Evolutionary conservation across 2,797 vertebrate species (phyloP), one percentile per base, ranked within the genome.

Genomic region (Pipistrellus nathusii): DNA sequence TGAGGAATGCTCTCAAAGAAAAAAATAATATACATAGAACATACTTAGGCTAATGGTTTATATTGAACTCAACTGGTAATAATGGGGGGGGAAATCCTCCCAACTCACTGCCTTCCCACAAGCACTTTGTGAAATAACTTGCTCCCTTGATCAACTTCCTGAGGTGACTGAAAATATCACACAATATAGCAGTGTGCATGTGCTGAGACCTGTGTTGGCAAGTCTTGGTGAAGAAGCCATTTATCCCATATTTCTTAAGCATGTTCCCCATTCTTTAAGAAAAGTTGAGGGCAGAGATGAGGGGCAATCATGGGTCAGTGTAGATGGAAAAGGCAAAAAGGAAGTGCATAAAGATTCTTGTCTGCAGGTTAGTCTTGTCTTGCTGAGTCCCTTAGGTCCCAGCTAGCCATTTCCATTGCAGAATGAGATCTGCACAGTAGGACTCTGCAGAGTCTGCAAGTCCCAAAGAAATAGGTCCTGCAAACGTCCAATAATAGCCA

Each of bases 351-450:
- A 6, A 13, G 90, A 88, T 96, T 51, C 80, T 81, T 6, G 75
- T 82, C 55, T 91, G 30, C 48, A 75, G 83, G 93, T 97, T 86
- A 92, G 27, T 86, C 0, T 2, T 73, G 53, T 90, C 90, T 86
- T 90, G 18, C 0, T 0, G 77, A 96, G 90, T 48, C 12, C 21
- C 76, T 27, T 38, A 66, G 80, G 80, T 94, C 66, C 78, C 94
- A 85, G 93, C 88, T 80, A 94, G 76, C 86, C 82, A 38, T 48
- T 93, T 81, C 57, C 21, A 94, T 69, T 77, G 94, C 77, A 92
- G 92, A 35, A 73, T n/a, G 87, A 95, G 77, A 82, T 90, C 55
- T 95, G 77, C 96, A 89, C 94, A 97, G 95, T 86, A 97, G 96
- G 94, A 96, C 93, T 86, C 85, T 96, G 90, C 92, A 97, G 62